A percentile compares a stretch with the other conserved stretches of the same genome.
These are phyloP conservation scores for Potorous gilbertii DNA, from an alignment of 2,797 vertebrate species.

Conservation along the genomic window DNA sequence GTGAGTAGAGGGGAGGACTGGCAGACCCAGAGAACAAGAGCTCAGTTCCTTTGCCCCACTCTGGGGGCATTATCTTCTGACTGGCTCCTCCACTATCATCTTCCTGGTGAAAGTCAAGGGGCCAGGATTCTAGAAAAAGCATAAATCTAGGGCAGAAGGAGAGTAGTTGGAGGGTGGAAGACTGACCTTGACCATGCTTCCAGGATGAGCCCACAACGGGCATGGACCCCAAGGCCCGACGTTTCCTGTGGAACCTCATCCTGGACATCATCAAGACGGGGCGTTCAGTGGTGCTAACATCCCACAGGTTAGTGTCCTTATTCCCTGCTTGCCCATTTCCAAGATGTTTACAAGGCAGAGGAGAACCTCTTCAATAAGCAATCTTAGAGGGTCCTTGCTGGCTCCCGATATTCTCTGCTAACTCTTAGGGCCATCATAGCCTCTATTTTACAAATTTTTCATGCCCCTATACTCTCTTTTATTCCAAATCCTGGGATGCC, in stretches of 20 bases:
- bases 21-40: background rate
- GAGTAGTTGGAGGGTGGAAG: background rate
- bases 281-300: conserved; percentile 95
- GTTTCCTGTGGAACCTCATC: conserved; percentile 98
- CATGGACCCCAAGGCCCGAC: conserved; percentile 97
- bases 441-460: background rate
- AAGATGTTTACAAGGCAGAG: too few relatives aligned
- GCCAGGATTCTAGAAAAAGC: too few relatives aligned
- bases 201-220: conserved; percentile 98
- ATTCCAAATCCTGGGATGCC: too few relatives aligned
- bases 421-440: background rate
- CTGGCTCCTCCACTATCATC: background rate
- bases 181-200: background rate
- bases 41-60: too few relatives aligned
- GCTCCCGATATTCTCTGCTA: background rate
- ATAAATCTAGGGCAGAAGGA: accelerated
- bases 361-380: background rate
- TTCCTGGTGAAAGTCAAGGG: background rate
- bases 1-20: conserved; percentile 79
- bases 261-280: conserved; percentile 97
- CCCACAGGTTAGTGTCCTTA: conserved; percentile 90
- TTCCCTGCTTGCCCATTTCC: too few relatives aligned
- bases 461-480: background rate
- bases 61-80: background rate
- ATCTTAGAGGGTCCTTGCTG: background rate